These are phyloP conservation scores for Myathropa florea DNA, from an alignment of 2,888 invertebrate genomes.

Conservation along the genomic window DNA sequence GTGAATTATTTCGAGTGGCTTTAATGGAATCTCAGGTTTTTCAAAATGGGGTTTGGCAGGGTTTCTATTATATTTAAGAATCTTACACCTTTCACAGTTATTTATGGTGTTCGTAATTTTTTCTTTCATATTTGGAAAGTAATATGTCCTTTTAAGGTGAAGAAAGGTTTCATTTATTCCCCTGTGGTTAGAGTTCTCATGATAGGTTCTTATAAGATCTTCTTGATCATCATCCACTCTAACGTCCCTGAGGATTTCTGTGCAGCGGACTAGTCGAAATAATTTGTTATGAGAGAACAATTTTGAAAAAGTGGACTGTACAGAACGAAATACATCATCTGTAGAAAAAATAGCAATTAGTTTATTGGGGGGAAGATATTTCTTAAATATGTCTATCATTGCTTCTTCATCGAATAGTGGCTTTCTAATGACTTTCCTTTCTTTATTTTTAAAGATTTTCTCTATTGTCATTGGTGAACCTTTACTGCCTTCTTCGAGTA, in stretches of 20 bases:
- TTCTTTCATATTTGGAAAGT: slow-evolving; percentile 53
- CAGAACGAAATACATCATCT: slow-evolving; percentile 63
- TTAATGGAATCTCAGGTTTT: slow-evolving; percentile 38
- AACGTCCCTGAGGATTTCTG: slow-evolving; percentile 4
- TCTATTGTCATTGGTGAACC: too few species aligned
- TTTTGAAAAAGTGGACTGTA: slow-evolving; percentile 60
- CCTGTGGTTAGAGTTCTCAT: too few species aligned
- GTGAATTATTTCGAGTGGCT: slow-evolving; percentile 37
- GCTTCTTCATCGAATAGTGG: too few species aligned
- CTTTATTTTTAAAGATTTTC: too few species aligned
- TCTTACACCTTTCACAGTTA: slow-evolving; percentile 35
- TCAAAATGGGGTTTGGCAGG: slow-evolving; percentile 20
- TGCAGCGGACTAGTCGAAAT: too few species aligned
- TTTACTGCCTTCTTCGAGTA: too few species aligned
- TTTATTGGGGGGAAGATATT: slow-evolving; percentile 67
- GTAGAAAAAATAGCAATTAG: slow-evolving; percentile 60
- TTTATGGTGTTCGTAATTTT: slow-evolving; percentile 27
- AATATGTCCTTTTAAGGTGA: slow-evolving; percentile 41
- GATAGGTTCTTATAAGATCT: slow-evolving; percentile 21
- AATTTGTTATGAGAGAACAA: slow-evolving; percentile 27
- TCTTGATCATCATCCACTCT: slow-evolving; percentile 30
- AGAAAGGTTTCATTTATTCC: slow-evolving; percentile 40
- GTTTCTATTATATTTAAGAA: slow-evolving; percentile 35
- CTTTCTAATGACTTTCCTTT: too few species aligned
- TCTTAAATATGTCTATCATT: slow-evolving; percentile 32